These are phyloP conservation scores for Oophaga pumilio DNA, from an alignment of 2,113 vertebrate species.

Conservation along the genomic window DNA sequence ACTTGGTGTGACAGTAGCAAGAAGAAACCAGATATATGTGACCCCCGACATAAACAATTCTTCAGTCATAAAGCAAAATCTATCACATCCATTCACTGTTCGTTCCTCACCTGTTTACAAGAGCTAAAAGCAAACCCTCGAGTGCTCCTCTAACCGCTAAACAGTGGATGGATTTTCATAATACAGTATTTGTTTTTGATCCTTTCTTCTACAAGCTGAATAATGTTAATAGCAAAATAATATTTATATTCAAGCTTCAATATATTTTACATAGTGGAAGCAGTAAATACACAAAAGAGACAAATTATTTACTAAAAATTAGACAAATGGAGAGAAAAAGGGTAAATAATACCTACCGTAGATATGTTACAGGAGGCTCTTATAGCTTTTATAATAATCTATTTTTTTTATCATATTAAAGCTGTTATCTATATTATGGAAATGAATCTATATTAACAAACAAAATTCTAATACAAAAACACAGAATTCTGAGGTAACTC, in stretches of 20 bases:
- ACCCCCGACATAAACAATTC: not conserved
- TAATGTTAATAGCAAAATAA: not conserved
- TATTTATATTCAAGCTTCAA: not conserved
- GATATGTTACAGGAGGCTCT: too few relatives aligned
- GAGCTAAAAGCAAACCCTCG: not conserved
- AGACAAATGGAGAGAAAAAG: not conserved
- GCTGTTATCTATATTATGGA: too few relatives aligned
- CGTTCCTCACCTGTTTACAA: conserved; percentile 4
- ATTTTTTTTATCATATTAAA: too few relatives aligned
- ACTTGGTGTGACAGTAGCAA: not conserved
- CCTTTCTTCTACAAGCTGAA: not conserved
- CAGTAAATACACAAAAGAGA: not conserved
- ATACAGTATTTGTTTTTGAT: not conserved
- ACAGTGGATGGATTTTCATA: not conserved
- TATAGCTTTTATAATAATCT: too few relatives aligned
- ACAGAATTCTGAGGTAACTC: too few relatives aligned
- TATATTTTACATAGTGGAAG: not conserved
- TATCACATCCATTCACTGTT: not conserved
- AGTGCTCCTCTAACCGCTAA: not conserved
- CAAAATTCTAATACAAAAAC: too few relatives aligned
- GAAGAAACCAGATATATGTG: not conserved
- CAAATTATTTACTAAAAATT: not conserved
- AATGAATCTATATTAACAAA: too few relatives aligned
- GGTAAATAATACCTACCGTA: too few relatives aligned
- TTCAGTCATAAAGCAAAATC: not conserved